phyloP scores from a whole-genome alignment of 1,140 invertebrate species.

The Drosophila baimaii region DNA sequence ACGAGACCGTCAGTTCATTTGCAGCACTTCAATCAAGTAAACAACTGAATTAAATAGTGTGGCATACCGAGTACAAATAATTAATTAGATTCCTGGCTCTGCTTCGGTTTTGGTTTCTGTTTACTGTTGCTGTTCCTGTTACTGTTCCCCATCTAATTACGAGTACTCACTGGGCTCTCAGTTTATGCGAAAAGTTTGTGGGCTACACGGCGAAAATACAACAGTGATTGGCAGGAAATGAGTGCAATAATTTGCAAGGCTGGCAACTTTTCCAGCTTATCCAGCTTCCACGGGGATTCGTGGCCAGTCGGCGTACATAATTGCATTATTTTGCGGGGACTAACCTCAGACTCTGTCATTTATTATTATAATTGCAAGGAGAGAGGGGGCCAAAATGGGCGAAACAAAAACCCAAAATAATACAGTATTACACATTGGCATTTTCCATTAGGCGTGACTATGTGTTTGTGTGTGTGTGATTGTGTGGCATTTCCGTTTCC shows the following conservation, averaged over 20 bases:
- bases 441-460: slow-evolving; percentile 6
- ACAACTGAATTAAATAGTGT: slow-evolving; percentile 37
- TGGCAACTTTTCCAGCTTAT: slow-evolving; percentile 13
- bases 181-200: slow-evolving; percentile 35
- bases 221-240: slow-evolving; percentile 43
- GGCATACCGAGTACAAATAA: slow-evolving; percentile 23
- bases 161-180: background rate
- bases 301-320: slow-evolving; percentile 31
- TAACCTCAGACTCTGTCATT: slow-evolving; percentile 52
- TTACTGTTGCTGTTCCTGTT: slow-evolving; percentile 1
- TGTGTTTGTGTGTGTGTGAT: slow-evolving; percentile 22
- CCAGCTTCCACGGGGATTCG: slow-evolving; percentile 7
- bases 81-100: slow-evolving; percentile 28
- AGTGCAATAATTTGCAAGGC: slow-evolving; percentile 44
- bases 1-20: slow-evolving; percentile 1
- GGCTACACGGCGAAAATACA: background rate
- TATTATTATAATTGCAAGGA: slow-evolving; percentile 72
- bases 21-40: slow-evolving; percentile 33
- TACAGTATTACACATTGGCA: slow-evolving; percentile 19
- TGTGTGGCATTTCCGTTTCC: slow-evolving; percentile 52
- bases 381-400: background rate
- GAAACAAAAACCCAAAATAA: slow-evolving; percentile 35
- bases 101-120: background rate
- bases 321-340: slow-evolving; percentile 26
- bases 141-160: slow-evolving; percentile 23